Conservation (phyloP, 2,797 vertebrate species). For the Gobionotothen gibberifrons region DNA sequence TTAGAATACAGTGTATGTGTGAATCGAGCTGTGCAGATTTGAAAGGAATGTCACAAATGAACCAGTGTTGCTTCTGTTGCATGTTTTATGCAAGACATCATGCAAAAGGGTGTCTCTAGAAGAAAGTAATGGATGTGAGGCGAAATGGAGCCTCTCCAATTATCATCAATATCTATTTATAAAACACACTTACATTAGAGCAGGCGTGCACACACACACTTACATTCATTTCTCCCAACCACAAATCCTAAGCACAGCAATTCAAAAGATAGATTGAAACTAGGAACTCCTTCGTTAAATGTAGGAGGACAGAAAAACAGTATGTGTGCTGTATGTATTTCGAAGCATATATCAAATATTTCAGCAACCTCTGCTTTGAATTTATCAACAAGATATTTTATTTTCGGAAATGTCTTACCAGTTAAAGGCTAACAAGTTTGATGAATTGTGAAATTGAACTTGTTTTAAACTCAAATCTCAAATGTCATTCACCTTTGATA, state of each 20-base stretch:
- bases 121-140: not conserved
- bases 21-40: slow-evolving; percentile 12
- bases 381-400: not conserved
- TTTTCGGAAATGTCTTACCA: slow-evolving; percentile 3
- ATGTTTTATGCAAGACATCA: slow-evolving; percentile 2
- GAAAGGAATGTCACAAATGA: slow-evolving; percentile 12
- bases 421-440: not conserved
- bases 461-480: not conserved
- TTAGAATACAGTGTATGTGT: not conserved
- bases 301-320: slow-evolving; percentile 8
- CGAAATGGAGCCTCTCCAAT: not conserved
- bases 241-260: not conserved
- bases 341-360: not conserved
- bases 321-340: not conserved
- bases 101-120: not conserved
- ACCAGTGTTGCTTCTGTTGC: slow-evolving; percentile 4
- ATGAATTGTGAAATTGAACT: not conserved
- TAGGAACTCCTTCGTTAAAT: slow-evolving; percentile 11
- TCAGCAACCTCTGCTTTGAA: not conserved
- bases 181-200: no score
- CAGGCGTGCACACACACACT: not conserved
- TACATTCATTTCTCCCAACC: not conserved
- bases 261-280: slow-evolving; percentile 22
- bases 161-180: not conserved
- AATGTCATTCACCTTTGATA: not conserved